Conservation (phyloP, 2,113 vertebrate species). For the Emberiza fucata region DNA sequence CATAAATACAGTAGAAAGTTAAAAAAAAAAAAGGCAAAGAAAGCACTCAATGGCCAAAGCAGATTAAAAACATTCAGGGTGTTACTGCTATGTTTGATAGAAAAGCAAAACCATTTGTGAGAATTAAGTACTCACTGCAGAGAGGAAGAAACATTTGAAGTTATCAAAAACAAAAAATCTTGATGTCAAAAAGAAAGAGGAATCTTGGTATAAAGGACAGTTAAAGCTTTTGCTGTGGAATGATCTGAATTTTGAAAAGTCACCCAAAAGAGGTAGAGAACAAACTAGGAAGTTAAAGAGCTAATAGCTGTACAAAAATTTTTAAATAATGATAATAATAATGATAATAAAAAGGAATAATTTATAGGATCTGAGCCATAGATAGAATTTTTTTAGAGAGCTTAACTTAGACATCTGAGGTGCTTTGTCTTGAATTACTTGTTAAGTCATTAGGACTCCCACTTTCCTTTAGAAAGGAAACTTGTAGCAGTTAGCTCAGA, state of each 20-base stretch:
- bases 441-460: not conserved
- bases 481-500: not conserved
- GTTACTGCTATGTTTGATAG: conserved; percentile 9
- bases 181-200: conserved; percentile 55
- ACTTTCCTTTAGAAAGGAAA: not conserved
- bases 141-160: conserved; percentile 51
- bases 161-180: conserved; percentile 55
- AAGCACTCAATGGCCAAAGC: not conserved
- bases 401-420: not conserved
- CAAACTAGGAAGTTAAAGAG: conserved; percentile 30
- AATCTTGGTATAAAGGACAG: not conserved
- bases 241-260: conserved; percentile 66
- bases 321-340: not conserved
- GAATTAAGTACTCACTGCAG: conserved; percentile 37
- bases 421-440: not conserved
- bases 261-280: conserved; percentile 17
- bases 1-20: not conserved
- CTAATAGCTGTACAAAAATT: not conserved
- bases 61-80: conserved; percentile 43
- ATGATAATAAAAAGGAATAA: not conserved
- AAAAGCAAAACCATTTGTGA: conserved; percentile 46
- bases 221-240: conserved; percentile 46
- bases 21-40: not conserved
- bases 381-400: conserved; percentile 3
- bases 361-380: conserved; percentile 16